A percentile compares a stretch with the other conserved stretches of the same genome.
phyloP scores from a whole-genome alignment of 1,140 invertebrate species.

The Drosophila pandora region DNA sequence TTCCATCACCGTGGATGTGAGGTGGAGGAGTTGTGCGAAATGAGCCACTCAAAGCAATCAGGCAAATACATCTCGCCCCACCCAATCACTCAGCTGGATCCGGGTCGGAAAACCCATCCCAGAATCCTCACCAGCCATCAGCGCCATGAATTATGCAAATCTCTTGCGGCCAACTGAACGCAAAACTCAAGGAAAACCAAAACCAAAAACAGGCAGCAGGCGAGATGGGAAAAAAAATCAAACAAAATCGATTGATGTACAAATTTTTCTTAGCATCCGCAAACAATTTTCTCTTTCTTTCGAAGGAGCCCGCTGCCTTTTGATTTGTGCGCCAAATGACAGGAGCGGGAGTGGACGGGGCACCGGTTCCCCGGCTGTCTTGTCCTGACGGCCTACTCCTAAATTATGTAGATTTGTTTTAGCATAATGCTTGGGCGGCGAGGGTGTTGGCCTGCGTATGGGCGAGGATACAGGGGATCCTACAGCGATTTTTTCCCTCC shows the following conservation, averaged over 20 bases:
- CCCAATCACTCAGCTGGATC: conserved; percentile 58
- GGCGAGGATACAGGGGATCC: conserved; percentile 26
- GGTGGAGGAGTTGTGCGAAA: conserved; percentile 36
- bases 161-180: conserved; percentile 69
- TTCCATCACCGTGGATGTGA: conserved; percentile 11
- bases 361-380: conserved; percentile 20
- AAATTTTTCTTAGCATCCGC: conserved; percentile 81
- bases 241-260: conserved; percentile 82
- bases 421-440: conserved; percentile 63
- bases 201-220: conserved; percentile 8
- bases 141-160: conserved; percentile 79
- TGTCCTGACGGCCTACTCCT: conserved; percentile 68
- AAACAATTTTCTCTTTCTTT: conserved; percentile 59
- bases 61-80: conserved; percentile 39
- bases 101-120: conserved; percentile 27
- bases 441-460: conserved; percentile 16
- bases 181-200: conserved; percentile 17
- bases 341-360: conserved; percentile 28
- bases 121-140: conserved; percentile 51
- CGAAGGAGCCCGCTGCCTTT: conserved; percentile 47
- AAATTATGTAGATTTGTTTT: conserved; percentile 82
- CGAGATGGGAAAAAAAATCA: conserved; percentile 59
- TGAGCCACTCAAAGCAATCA: conserved; percentile 66
- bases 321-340: conserved; percentile 72
- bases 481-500: conserved; percentile 51